These are phyloP conservation scores for Pomatostomus ruficeps DNA, from an alignment of 2,113 vertebrate genomes.

Conservation along the genomic window DNA sequence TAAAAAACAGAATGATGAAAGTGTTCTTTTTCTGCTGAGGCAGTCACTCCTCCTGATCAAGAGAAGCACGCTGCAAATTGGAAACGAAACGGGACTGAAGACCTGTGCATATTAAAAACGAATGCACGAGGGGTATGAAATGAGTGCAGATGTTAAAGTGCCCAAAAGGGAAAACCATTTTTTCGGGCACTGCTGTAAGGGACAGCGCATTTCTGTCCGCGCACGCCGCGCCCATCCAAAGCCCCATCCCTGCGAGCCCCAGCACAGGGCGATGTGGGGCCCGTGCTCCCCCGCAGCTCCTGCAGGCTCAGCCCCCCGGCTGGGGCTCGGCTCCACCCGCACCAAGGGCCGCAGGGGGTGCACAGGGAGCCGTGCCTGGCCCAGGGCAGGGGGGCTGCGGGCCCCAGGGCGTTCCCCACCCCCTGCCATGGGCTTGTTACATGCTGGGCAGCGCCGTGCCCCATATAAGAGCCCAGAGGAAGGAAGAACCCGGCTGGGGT, in stretches of 20 bases:
- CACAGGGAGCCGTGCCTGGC: not conserved
- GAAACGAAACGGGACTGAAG: not conserved
- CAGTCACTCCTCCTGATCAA: not conserved
- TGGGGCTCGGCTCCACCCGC: not conserved
- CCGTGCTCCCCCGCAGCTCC: not conserved
- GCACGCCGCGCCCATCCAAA: not conserved
- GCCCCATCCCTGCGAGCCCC: too few species aligned
- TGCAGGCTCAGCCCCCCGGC: not conserved
- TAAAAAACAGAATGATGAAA: not conserved
- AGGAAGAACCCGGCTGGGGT: accelerated
- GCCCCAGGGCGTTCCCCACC: not conserved
- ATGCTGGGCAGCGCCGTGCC: too few species aligned
- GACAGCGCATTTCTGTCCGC: not conserved
- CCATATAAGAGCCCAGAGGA: not conserved
- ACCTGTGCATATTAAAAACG: not conserved
- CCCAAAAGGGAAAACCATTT: not conserved
- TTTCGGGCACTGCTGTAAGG: not conserved
- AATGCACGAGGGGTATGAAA: not conserved
- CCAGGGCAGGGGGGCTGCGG: not conserved
- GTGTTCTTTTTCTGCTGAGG: not conserved
- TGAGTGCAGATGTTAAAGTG: not conserved
- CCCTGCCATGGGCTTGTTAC: not conserved
- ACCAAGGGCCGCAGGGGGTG: not conserved
- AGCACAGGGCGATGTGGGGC: accelerated
- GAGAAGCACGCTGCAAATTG: not conserved